A percentile compares a stretch with the other conserved stretches of the same genome.
Conservation (phyloP, 2,888 invertebrate genomes). For the Onchidella celtica region DNA sequence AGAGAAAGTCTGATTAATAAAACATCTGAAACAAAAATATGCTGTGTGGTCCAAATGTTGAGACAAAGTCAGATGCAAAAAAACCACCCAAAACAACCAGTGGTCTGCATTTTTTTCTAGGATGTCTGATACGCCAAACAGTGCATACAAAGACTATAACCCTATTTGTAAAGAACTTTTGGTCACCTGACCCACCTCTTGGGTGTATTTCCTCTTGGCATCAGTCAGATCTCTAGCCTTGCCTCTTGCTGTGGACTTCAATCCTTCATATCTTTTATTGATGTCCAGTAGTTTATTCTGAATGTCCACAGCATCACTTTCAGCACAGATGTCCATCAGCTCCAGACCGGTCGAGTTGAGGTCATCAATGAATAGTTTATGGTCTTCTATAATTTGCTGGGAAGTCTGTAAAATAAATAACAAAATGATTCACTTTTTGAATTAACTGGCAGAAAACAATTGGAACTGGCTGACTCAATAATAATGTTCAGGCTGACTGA, state of each 20-base stretch:
- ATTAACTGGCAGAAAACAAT: no score
- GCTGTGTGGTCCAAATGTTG: no score
- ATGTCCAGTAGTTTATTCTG: constrained; percentile 75
- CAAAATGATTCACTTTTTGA: not conserved
- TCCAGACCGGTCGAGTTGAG: constrained; percentile 77
- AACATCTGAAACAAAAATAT: no score
- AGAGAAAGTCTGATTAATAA: no score
- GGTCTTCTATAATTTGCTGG: constrained; percentile 78
- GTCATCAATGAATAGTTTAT: constrained; percentile 79
- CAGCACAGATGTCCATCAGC: constrained; percentile 79
- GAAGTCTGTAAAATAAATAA: constrained; percentile 64
- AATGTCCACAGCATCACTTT: constrained; percentile 77
- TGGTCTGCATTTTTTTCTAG: no score
- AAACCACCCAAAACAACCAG: no score
- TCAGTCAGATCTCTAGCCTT: constrained; percentile 76
- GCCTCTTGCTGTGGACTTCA: constrained; percentile 71
- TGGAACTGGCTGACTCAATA: no score
- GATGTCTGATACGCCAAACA: no score
- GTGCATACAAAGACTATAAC: no score
- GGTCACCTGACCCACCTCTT: constrained; percentile 76
- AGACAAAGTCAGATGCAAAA: no score
- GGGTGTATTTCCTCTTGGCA: constrained; percentile 71
- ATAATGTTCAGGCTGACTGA: no score
- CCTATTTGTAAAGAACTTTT: no score
- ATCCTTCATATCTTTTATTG: constrained; percentile 74